phyloP scores from a whole-genome alignment of 2,888 invertebrate species.

The Flexamia atlantica region DNA sequence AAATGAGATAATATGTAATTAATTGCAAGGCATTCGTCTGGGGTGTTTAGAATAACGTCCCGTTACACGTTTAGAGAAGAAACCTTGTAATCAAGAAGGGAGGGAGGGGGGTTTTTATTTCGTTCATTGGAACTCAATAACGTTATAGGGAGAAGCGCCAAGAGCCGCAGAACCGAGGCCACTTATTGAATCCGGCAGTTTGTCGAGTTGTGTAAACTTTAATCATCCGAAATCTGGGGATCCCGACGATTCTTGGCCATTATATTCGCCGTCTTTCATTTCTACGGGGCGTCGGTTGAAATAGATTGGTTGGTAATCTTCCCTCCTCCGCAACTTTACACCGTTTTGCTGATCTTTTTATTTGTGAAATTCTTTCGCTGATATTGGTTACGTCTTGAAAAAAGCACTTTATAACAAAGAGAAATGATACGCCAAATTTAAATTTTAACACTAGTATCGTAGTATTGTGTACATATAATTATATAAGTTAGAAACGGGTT shows the following conservation, averaged over 20 bases:
- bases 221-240: not conserved
- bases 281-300: not conserved
- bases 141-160: conserved; percentile 4
- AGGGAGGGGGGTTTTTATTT: not conserved
- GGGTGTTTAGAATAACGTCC: no score
- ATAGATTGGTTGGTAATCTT: not conserved
- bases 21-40: no score
- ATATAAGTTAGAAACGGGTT: no score
- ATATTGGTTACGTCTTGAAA: not conserved
- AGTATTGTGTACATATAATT: no score
- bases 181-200: conserved; percentile 18
- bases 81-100: no score
- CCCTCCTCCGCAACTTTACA: not conserved
- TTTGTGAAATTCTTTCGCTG: not conserved
- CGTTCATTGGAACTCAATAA: conserved; percentile 7
- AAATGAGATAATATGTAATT: no score
- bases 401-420: no score
- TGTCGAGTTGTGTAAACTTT: conserved; percentile 8
- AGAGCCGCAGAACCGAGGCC: not conserved
- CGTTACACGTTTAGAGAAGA: no score
- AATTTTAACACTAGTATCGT: no score
- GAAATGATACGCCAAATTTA: no score
- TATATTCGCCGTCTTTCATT: conserved; percentile 12
- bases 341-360: not conserved
- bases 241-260: conserved; percentile 9